Conservation (phyloP, 37 sponge, comb jelly and placozoan species). For the Amphimedon queenslandica region DNA sequence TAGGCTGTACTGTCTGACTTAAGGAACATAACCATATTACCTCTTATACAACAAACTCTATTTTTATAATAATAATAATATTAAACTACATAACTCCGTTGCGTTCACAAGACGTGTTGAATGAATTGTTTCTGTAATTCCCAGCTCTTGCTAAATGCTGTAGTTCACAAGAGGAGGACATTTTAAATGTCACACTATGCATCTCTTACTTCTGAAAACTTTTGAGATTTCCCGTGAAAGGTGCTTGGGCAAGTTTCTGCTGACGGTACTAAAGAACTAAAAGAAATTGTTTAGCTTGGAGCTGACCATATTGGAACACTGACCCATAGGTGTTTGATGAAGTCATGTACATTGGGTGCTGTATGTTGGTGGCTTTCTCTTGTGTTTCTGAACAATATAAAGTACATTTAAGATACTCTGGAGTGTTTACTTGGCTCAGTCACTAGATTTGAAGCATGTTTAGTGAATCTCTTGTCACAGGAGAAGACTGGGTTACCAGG, state of each 20-base stretch:
- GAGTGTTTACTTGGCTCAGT: slow-evolving; percentile 19
- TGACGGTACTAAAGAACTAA: slow-evolving; percentile 19
- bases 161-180: too few species aligned
- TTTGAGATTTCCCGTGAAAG: slow-evolving; percentile 41
- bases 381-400: slow-evolving; percentile 6
- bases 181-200: too few species aligned
- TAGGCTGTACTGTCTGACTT: too few species aligned
- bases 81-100: too few species aligned
- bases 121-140: too few species aligned
- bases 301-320: background rate
- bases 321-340: slow-evolving; percentile 41
- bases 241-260: slow-evolving; percentile 25
- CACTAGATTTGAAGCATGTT: background rate
- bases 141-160: too few species aligned
- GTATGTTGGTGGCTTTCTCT: slow-evolving; percentile 15
- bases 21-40: too few species aligned
- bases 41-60: too few species aligned
- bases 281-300: background rate
- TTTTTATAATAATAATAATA: too few species aligned
- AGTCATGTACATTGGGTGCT: slow-evolving; percentile 55
- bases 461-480: slow-evolving; percentile 15
- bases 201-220: slow-evolving; percentile 33
- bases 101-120: too few species aligned
- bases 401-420: background rate
- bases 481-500: slow-evolving; percentile 52